Evolutionary conservation across 2,797 vertebrate species (phyloP), one percentile per base, ranked within the genome.

Genomic region (Sandelia bainsii): DNA sequence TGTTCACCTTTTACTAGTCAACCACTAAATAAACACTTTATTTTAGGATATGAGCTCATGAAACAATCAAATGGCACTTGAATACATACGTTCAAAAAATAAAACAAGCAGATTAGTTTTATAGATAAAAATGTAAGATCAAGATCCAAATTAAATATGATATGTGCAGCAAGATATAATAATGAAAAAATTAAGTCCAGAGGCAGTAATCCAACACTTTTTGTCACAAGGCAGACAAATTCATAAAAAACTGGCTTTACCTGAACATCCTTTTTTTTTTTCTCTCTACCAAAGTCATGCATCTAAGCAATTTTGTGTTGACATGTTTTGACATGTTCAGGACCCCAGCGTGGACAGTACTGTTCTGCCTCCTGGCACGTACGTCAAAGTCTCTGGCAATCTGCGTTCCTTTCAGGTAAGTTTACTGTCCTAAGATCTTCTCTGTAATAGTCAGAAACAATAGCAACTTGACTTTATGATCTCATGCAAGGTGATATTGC

Each of bases 321-420:
- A n/a, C n/a, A n/a, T n/a, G 6, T 62, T 59, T 45, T 58, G 19
- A 5, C 62, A 52, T 61, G 0, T 76, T 6, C 16, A 99, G 98
- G 98, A 99, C 54, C 88, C 93, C 19, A 88, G 94, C 57, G 83
- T 96, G 27, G 97, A 99, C 86, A 96, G 93, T 60, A 92, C 94
- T 0, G 97, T 98, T 37, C 93, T 99, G 20, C 97, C 97, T 80
- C 98, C 98, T 17, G 96, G 96, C 73, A 97, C 97, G 0, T 99
- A 99, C 0, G 95, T 99, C 57, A 99, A 98, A 91, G 96, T 99
- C 3, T 96, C 96, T 12, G 98, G 98, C 14, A 98, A 97, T 72
- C 92, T 99, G 54, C 95, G 97, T 1, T 97, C 97, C 3, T 99
- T 99, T 84, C 98, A 99, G 96, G 98, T 99, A 72, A 86, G 80